phyloP scores from a whole-genome alignment of 2,888 invertebrate species.

The Lycaena phlaeas region DNA sequence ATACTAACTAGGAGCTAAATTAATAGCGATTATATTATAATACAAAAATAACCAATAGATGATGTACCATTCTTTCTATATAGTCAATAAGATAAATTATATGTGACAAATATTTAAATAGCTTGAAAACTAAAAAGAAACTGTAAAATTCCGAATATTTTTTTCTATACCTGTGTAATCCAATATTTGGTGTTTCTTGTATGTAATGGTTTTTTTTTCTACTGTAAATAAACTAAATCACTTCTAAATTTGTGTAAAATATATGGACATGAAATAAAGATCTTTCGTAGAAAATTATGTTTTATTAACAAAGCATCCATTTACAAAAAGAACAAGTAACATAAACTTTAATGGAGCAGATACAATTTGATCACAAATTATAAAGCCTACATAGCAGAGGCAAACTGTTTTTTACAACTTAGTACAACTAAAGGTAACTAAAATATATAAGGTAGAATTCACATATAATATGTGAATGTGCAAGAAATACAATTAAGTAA shows the following conservation, averaged over 20 bases:
- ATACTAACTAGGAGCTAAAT: too few species aligned
- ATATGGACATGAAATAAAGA: conserved; percentile 66
- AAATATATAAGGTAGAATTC: too few species aligned
- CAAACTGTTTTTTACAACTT: too few species aligned
- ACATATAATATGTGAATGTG: too few species aligned
- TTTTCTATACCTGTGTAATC: conserved; percentile 1
- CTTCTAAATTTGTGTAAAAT: conserved; percentile 51
- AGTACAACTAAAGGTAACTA: too few species aligned
- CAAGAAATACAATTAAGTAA: too few species aligned
- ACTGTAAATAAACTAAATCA: conserved; percentile 44
- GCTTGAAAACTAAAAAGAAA: not conserved
- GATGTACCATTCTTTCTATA: too few species aligned
- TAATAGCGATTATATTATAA: too few species aligned
- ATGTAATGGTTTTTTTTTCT: conserved; percentile 36
- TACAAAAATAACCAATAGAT: too few species aligned
- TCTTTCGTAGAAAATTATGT: conserved; percentile 49
- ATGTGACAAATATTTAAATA: not conserved
- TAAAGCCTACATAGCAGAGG: too few species aligned
- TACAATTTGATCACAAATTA: too few species aligned
- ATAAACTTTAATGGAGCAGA: too few species aligned
- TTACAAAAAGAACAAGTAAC: not conserved
- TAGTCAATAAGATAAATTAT: not conserved
- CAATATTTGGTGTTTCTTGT: conserved; percentile 20
- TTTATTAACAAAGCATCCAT: conserved; percentile 2
- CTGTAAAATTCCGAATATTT: not conserved